phyloP scores from a whole-genome alignment of 2,797 vertebrate genomes.

The Enteromius unitaeniatus region DNA sequence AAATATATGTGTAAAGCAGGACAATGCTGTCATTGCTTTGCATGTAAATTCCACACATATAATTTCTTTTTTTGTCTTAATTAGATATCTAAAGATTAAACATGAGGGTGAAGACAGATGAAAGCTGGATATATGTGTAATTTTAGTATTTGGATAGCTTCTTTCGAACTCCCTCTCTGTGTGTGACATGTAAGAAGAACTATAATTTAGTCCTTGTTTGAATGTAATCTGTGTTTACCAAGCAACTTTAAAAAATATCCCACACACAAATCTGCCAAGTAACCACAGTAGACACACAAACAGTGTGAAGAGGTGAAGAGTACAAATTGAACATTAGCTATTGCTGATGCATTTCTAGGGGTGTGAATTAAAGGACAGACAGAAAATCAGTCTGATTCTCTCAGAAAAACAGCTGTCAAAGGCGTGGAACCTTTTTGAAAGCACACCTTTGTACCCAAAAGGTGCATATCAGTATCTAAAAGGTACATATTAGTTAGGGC shows the following conservation, averaged over 20 bases:
- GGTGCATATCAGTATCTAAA: neutral
- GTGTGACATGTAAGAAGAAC: constrained; percentile 11
- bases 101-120: neutral
- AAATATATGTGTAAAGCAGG: neutral
- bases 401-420: neutral
- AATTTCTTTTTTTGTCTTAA: neutral
- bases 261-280: neutral
- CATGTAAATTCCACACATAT: neutral
- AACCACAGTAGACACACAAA: neutral
- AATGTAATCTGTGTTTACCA: constrained; percentile 18
- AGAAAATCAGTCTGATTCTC: neutral
- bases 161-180: neutral
- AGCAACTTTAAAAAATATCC: neutral
- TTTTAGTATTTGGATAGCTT: neutral
- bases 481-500: neutral
- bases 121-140: neutral
- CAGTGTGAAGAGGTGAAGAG: neutral
- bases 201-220: neutral
- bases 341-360: neutral
- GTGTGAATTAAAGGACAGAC: neutral
- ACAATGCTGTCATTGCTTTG: neutral
- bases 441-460: neutral
- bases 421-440: neutral
- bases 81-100: neutral
- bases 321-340: neutral